phyloP scores from a whole-genome alignment of 1,140 invertebrate species.

The Chrysopa pallens region DNA sequence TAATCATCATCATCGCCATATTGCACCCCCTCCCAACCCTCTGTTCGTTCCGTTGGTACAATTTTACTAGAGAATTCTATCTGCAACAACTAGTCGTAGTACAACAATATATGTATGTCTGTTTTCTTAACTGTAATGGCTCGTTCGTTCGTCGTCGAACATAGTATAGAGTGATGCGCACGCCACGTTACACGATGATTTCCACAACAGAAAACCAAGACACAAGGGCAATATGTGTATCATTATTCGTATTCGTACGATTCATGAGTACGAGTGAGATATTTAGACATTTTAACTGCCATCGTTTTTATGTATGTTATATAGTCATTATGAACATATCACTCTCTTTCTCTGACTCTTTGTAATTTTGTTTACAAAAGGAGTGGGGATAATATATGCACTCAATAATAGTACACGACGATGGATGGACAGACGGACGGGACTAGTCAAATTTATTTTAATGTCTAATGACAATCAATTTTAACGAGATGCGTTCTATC shows the following conservation, averaged over 20 bases:
- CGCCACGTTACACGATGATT: slow-evolving; percentile 8
- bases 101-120: slow-evolving; percentile 17
- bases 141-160: slow-evolving; percentile 16
- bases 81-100: too few species aligned
- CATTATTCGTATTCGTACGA: slow-evolving; percentile 32
- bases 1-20: too few species aligned
- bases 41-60: slow-evolving; percentile 23
- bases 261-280: slow-evolving; percentile 25
- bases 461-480: background rate
- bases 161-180: slow-evolving; percentile 14
- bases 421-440: background rate
- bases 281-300: slow-evolving; percentile 15
- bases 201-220: slow-evolving; percentile 24
- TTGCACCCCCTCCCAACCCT: slow-evolving; percentile 16
- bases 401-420: background rate
- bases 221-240: slow-evolving; percentile 32
- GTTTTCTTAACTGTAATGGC: slow-evolving; percentile 28
- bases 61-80: too few species aligned
- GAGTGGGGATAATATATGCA: background rate
- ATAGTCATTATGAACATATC: background rate
- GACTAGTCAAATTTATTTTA: background rate
- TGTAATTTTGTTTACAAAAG: background rate
- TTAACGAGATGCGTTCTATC: background rate
- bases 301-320: slow-evolving; percentile 5
- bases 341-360: background rate